These are phyloP conservation scores for Microplitis demolitor DNA, from an alignment of 1,140 invertebrate genomes.

Conservation along the genomic window DNA sequence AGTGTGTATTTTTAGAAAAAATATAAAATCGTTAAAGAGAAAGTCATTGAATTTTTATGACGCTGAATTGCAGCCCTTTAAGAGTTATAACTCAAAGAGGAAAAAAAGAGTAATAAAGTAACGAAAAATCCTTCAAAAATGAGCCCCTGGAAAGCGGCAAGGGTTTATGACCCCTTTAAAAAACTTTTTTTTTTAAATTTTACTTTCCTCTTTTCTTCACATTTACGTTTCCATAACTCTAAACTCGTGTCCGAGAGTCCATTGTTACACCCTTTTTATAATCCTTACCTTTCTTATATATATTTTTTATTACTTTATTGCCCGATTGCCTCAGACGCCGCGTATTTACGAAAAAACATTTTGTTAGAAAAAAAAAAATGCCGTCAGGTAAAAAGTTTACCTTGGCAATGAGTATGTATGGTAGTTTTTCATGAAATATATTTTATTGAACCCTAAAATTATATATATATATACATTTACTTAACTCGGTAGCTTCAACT, in stretches of 20 bases:
- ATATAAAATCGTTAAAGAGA: too few species aligned
- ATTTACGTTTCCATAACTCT: conserved; percentile 1
- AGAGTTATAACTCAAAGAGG: too few species aligned
- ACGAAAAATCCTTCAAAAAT: too few species aligned
- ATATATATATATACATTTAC: neutral
- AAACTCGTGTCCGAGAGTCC: too few species aligned
- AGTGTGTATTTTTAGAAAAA: neutral
- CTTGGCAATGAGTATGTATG: too few species aligned
- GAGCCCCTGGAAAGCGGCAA: conserved; percentile 28
- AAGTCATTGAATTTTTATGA: too few species aligned
- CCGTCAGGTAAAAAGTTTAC: neutral
- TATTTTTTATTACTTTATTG: conserved; percentile 24
- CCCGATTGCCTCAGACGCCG: neutral
- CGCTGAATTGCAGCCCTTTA: too few species aligned
- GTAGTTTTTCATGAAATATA: neutral
- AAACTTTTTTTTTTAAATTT: conserved; percentile 32
- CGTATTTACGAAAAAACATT: too few species aligned
- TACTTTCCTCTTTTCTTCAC: neutral
- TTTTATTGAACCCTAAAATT: conserved; percentile 17
- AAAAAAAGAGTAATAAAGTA: conserved; percentile 27
- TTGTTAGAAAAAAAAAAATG: neutral
- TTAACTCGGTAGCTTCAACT: conserved; percentile 12
- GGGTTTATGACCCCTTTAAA: conserved; percentile 49
- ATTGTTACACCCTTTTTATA: conserved; percentile 30
- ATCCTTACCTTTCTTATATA: conserved; percentile 27